Conservation (phyloP, 1,140 invertebrate genomes). For the Pteromalus puparum region DNA sequence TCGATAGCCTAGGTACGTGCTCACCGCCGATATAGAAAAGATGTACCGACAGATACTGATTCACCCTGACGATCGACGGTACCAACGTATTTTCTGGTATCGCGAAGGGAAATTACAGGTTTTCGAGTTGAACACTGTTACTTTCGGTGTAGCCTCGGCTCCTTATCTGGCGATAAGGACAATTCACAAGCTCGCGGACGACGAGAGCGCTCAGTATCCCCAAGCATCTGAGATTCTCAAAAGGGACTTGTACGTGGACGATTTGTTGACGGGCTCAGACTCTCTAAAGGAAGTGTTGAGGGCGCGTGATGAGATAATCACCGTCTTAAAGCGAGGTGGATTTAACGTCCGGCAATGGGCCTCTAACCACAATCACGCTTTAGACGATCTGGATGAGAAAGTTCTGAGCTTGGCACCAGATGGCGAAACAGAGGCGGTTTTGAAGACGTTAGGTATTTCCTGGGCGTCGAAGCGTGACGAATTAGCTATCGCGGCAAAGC, state of each 20-base stretch:
- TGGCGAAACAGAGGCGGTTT: background rate
- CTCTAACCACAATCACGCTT: background rate
- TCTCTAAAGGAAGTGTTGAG: background rate
- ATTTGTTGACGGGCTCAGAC: background rate
- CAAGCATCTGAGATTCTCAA: background rate
- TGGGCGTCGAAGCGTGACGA: background rate
- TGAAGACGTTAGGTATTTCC: background rate
- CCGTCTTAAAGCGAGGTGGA: background rate
- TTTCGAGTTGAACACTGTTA: background rate
- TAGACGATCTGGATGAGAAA: background rate
- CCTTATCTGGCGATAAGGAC: background rate
- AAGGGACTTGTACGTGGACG: background rate
- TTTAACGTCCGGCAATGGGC: background rate
- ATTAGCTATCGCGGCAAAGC: background rate
- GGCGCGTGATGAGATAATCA: background rate
- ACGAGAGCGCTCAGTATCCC: background rate
- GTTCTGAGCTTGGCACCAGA: background rate
- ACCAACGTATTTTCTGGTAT: background rate
- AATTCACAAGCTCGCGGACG: background rate
- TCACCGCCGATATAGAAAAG: background rate
- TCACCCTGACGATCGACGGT: background rate
- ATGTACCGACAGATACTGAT: background rate
- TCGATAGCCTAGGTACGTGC: background rate
- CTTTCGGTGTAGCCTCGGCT: background rate
- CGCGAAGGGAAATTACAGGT: background rate